Percentiles rank a stretch among this genome's conserved stretches.
These are phyloP conservation scores for Drosophila tristis DNA, from an alignment of 1,140 invertebrate species.

Conservation along the genomic window DNA sequence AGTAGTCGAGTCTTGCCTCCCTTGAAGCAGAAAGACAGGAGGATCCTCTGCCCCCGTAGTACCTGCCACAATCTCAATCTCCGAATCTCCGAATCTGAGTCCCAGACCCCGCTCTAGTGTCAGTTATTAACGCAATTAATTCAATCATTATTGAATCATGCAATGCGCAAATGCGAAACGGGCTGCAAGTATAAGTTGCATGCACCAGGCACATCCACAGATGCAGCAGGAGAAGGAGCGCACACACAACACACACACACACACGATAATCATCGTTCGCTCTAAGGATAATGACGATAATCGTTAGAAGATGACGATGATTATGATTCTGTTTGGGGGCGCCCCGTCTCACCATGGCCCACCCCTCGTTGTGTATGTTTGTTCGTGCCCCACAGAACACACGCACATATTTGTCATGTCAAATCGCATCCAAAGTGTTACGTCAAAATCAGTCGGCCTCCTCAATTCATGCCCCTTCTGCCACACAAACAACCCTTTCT, in stretches of 20 bases:
- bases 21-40: neutral
- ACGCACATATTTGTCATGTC: conserved; percentile 83
- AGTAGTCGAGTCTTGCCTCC: too few species aligned
- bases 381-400: conserved; percentile 56
- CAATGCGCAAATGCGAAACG: conserved; percentile 80
- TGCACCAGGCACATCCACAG: neutral
- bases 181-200: conserved; percentile 28
- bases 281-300: conserved; percentile 58
- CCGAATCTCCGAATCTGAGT: conserved; percentile 11
- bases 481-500: too few species aligned
- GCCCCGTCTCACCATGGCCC: conserved; percentile 6
- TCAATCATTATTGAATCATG: conserved; percentile 84
- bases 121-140: conserved; percentile 84
- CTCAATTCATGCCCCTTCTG: neutral
- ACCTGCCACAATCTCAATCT: too few species aligned
- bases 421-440: conserved; percentile 82
- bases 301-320: conserved; percentile 55
- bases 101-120: conserved; percentile 64
- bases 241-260: conserved; percentile 6
- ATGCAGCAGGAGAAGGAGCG: conserved; percentile 6
- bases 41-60: conserved; percentile 25
- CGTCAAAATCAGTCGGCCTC: conserved; percentile 66
- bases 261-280: conserved; percentile 63
- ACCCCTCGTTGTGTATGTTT: conserved; percentile 38
- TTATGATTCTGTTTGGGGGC: conserved; percentile 44